These are phyloP conservation scores for Syngnathus rostellatus DNA, from an alignment of 2,797 vertebrate species.

Conservation along the genomic window DNA sequence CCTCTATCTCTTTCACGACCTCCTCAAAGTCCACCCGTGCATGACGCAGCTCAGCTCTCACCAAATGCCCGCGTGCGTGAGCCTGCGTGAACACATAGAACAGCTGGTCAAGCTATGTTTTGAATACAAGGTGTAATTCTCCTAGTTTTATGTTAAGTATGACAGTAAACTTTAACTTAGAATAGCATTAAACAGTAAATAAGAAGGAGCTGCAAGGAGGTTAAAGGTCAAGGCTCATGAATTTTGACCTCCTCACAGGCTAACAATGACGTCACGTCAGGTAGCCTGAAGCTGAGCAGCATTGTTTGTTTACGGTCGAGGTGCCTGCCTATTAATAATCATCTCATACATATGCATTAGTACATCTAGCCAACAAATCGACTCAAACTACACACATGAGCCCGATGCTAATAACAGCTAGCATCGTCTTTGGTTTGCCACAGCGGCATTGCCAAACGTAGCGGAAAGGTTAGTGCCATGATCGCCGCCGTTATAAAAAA, in stretches of 20 bases:
- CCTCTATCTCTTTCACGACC: conserved; percentile 78
- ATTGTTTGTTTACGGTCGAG: too few relatives aligned
- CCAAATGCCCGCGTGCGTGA: conserved; percentile 67
- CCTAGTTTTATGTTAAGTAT: too few relatives aligned
- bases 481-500: neutral
- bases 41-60: conserved; percentile 62
- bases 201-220: too few relatives aligned
- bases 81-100: conserved; percentile 58
- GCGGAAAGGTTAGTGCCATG: neutral
- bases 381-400: neutral
- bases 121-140: too few relatives aligned
- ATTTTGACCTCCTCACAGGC: too few relatives aligned
- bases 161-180: too few relatives aligned
- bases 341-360: neutral
- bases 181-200: too few relatives aligned
- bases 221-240: too few relatives aligned
- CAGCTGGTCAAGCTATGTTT: neutral
- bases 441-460: neutral
- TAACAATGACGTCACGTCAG: too few relatives aligned
- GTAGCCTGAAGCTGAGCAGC: too few relatives aligned
- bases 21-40: conserved; percentile 74
- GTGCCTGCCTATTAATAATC: too few relatives aligned
- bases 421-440: neutral
- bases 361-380: too few relatives aligned
- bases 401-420: conserved; percentile 17